These are phyloP conservation scores for Xerus inauris DNA, from an alignment of 2,113 vertebrate genomes.

Conservation along the genomic window DNA sequence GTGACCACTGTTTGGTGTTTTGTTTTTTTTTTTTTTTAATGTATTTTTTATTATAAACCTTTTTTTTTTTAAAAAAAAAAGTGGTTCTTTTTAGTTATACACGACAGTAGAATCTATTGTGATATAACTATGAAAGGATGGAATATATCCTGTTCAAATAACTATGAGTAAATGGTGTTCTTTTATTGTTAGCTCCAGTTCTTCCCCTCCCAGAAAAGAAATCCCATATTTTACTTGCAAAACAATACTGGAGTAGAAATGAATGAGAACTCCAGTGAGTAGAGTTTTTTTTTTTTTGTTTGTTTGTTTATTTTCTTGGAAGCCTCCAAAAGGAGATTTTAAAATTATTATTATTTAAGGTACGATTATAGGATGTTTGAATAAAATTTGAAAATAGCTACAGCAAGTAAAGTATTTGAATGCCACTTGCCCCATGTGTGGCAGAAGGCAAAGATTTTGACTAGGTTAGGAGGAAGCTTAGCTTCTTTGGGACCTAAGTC, in stretches of 20 bases:
- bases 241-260: background rate
- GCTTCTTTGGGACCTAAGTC: background rate
- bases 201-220: background rate
- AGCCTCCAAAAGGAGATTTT: background rate
- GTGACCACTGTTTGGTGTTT: background rate
- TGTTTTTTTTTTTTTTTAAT: background rate
- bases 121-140: too few species aligned
- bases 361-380: background rate
- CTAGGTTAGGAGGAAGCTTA: background rate
- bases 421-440: background rate
- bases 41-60: too few species aligned
- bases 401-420: background rate
- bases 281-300: background rate
- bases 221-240: background rate
- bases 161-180: background rate
- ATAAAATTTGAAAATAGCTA: slow-evolving; percentile 17
- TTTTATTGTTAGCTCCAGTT: background rate
- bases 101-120: too few species aligned
- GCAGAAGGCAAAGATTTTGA: background rate
- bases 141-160: too few species aligned
- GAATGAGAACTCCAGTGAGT: background rate
- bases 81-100: too few species aligned
- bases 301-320: slow-evolving; percentile 9
- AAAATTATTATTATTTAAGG: too few species aligned
- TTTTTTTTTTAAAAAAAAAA: too few species aligned